phyloP scores from a whole-genome alignment of 92 coral and sea anemone species.

The Phenganax marumi region DNA sequence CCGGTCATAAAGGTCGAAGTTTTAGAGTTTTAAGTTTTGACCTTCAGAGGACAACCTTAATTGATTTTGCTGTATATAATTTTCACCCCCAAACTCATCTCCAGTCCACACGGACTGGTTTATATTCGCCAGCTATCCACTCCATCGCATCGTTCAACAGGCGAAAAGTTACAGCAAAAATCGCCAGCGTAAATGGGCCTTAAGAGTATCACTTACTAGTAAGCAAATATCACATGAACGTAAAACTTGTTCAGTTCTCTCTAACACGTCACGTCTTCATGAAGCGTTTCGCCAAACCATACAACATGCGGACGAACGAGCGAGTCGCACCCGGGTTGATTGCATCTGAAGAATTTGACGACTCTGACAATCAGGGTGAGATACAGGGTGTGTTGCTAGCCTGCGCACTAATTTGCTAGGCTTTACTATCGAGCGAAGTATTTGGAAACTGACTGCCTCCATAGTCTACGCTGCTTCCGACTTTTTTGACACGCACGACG shows the following conservation, averaged over 20 bases:
- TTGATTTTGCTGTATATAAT: no score
- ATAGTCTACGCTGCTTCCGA: no score
- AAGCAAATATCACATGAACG: slow-evolving; percentile 82
- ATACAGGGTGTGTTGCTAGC: neutral
- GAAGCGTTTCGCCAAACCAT: slow-evolving; percentile 94
- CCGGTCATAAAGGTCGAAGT: neutral
- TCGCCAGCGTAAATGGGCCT: neutral
- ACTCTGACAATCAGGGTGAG: neutral
- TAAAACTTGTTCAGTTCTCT: slow-evolving; percentile 53
- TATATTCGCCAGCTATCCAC: no score
- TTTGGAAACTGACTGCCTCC: no score
- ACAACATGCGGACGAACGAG: slow-evolving; percentile 91
- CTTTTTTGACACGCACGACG: no score
- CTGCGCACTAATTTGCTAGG: no score
- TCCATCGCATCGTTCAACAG: neutral
- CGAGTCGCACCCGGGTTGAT: slow-evolving; percentile 66
- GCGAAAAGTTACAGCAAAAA: neutral
- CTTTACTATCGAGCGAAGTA: no score
- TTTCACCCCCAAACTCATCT: no score
- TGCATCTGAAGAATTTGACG: slow-evolving; percentile 56
- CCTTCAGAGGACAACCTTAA: no score
- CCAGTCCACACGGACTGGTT: no score
- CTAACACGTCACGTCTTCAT: slow-evolving; percentile 55
- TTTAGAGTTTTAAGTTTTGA: no score
- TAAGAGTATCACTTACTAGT: slow-evolving; percentile 60